Base-by-base conservation (phyloP, 2,888 invertebrate genomes). In the Ypsolopha sequella region DNA sequence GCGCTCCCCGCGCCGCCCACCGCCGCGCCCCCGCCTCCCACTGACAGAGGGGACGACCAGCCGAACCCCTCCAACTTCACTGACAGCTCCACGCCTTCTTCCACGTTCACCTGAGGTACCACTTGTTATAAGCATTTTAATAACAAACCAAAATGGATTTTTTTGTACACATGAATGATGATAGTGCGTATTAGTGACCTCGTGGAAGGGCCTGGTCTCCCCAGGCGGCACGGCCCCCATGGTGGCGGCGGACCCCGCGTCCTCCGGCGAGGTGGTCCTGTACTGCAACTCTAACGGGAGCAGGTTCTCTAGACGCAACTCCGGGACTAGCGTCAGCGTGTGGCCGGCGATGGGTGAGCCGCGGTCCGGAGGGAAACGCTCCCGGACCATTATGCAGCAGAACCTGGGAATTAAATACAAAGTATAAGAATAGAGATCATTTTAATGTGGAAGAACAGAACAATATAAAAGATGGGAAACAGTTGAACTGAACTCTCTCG, bases 21-120 rank as follows among this genome's bases (percentile, higher is more conserved):
- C 88, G 55, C 95, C 80, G 33, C 91, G 89, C 9, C 88, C 58
- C 71, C 74, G 45, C 76, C 79, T 47, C 80, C 80, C 56, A 90
- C 86, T 52, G 80, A 76, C 53, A 95, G 79, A 47, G 91, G 89
- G 6, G 91, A 90, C 36, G 91, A 90, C 50, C 91, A 89, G 1
- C 91, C 90, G 79, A 97, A 97, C 55, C 95, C 95, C 64, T 98
- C 98, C 54, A 97, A 79, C 51, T 91, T 91, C 51, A 97, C 89
- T 52, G 89, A 90, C 34, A 98, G 77, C 66, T 94, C 92, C 35
- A 95, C 84, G 1, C 90, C 87, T 57, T 92, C 89, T 50, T 92
- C 92, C 7, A 93, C 88, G 73, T 94, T 91, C 57, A 92, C 89
- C 92, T 93, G 66, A 0, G 38, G 51, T 6, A 38, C 2, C 8